Evolutionary conservation across 2,113 vertebrate genomes (phyloP), one percentile per base, ranked within the genome.

Genomic region (Dromas ardeola): DNA sequence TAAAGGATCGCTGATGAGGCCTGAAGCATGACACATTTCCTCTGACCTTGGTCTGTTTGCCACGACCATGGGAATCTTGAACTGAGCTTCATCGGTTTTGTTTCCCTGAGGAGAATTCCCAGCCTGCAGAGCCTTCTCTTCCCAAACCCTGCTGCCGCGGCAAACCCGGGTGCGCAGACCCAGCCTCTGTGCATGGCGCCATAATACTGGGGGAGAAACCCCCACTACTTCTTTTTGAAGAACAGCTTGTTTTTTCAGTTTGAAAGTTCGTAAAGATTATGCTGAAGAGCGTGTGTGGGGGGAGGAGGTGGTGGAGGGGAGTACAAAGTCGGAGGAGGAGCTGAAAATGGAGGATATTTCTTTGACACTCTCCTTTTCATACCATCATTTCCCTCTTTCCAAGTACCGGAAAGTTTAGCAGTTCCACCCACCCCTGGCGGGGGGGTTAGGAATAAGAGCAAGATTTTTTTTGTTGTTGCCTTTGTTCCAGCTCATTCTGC

Each of bases 361-460:
- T 89, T 65, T 94, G 93, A 90, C 72, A 81, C 36, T 67, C 45
- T 93, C 47, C 43, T 81, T 93, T 90, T 93, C 94, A 70, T 69
- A 86, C 78, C 42, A 81, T 34, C 56, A 23, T 38, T 81, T 79
- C 67, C 73, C 79, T 81, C 52, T 25, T 88, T 74, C 47, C 56
- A 13, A 49, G 72, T 22, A 58, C 34, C 0, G 2, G 61, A 20
- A 96, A 88, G 34, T 81, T 91, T 71, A 61, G 23, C 61, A 15
- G 56, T 76, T 89, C 77, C 76, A 92, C 81, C 83, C 94, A 86
- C 80, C 65, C 40, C 40, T 5, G 2, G 69, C 0, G 1, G 42
- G 50, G 43, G 52, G 34, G 25, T 15, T 49, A 71, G 43, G 49
- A 69, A 61, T 43, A 65, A 58, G 12, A 71, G 38, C 63, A 70